Evolutionary conservation across 2,888 invertebrate species (phyloP).

Genomic region (Idaea dimidiata): DNA sequence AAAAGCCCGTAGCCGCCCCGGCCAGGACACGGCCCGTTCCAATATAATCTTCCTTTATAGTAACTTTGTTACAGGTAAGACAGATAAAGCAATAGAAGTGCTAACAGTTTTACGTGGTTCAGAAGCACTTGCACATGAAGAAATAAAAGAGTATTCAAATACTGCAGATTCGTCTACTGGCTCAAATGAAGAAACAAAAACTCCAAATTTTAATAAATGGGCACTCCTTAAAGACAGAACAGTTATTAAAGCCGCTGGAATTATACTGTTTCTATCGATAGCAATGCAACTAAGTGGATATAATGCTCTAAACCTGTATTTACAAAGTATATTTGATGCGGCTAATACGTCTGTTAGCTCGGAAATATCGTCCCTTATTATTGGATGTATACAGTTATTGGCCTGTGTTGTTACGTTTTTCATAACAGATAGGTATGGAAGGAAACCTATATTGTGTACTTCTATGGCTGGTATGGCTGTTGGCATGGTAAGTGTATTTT

Average conservation of each 20-base stretch:
- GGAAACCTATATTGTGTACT: conserved; percentile 37
- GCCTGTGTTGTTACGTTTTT: conserved; percentile 36
- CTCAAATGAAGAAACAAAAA: neutral
- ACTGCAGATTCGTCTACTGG: neutral
- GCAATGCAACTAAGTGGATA: conserved; percentile 38
- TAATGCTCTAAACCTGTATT: conserved; percentile 41
- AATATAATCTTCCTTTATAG: too few species aligned
- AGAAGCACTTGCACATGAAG: conserved; percentile 28
- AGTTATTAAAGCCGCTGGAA: conserved; percentile 35
- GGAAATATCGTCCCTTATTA: conserved; percentile 41
- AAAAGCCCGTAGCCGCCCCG: too few species aligned
- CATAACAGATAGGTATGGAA: conserved; percentile 37
- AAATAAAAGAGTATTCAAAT: conserved; percentile 32
- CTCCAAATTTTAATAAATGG: conserved; percentile 8
- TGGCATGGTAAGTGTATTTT: conserved; percentile 39
- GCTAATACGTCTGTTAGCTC: conserved; percentile 42
- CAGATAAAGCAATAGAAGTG: conserved; percentile 24
- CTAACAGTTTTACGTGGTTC: conserved; percentile 33
- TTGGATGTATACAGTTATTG: conserved; percentile 42
- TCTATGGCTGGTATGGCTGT: conserved; percentile 37
- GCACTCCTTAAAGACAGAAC: conserved; percentile 30
- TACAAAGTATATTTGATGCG: conserved; percentile 45
- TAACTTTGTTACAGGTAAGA: conserved; percentile 13
- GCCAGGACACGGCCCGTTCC: too few species aligned
- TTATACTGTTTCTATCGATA: conserved; percentile 30